Evolutionary conservation across 2,888 invertebrate species (phyloP), one percentile per base, ranked within the genome.

Genomic region (Drymonia ruficornis): DNA sequence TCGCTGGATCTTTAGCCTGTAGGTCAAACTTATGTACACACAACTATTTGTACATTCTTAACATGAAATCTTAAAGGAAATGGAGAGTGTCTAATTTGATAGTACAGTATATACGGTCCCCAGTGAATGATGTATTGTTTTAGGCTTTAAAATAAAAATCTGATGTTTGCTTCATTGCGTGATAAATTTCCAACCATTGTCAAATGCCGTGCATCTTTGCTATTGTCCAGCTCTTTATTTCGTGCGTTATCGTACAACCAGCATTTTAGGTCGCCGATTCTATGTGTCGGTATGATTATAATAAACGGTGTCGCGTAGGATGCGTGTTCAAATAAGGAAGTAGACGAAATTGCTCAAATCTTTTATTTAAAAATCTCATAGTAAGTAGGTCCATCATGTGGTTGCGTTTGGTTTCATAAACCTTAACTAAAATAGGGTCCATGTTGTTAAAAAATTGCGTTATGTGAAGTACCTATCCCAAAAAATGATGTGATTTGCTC

Each of bases 291-390:
- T 40, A 16, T 16, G 16, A 16, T 16, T 40, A 40, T 11, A 16
- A 40, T 40, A 16, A 16, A 29, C 40, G 9, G 42, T 15, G 29
- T 19, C 13, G 36, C 40, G 15, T 16, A 36, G 29, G 36, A 36
- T 19, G 16, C 6, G 13, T 8, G 40, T 16, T 40, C 0, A 53
- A 59, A 55, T 55, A 56, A 53, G 5, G 43, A 53, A 47, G 43
- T 0, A 49, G 15, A 52, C 19, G 13, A 49, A 46, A 45, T 50
- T 58, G 38, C 28, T 61, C 31, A 59, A 47, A 56, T 44, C 19
- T 34, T 67, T 67, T 61, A 64, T 60, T 70, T 40, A 40, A 46
- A 36, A 46, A 53, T 61, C 53, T 52, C 48, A 53, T 36, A 53
- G 29, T 51, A 46, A 53, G 29, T 51, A 46, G 50, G 47, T 45